Evolutionary conservation across 2,888 invertebrate genomes (phyloP).

Genomic region (Acrobasis consociella): DNA sequence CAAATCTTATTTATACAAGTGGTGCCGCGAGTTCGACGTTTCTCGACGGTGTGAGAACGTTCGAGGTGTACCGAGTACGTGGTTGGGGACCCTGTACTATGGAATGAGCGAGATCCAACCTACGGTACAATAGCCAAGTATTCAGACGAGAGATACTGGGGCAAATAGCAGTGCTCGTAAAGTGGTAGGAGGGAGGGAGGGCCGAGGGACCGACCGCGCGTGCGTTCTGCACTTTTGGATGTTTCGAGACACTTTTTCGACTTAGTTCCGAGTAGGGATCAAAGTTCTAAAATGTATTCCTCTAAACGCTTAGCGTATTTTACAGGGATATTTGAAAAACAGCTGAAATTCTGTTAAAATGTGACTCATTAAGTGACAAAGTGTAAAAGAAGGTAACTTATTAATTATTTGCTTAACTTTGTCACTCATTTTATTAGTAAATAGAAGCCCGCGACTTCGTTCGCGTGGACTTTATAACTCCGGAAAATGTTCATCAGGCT

Average conservation of each 20-base stretch:
- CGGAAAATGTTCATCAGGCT: no score
- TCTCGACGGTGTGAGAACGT: constrained; percentile 59
- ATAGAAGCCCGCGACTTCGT: no score
- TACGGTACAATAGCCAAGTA: background rate
- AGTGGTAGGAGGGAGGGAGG: constrained; percentile 20
- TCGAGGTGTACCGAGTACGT: constrained; percentile 37
- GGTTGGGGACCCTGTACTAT: constrained; percentile 30
- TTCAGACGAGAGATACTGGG: background rate
- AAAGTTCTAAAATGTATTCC: background rate
- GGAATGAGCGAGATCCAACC: constrained; percentile 8
- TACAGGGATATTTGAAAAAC: background rate
- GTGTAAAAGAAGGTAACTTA: no score
- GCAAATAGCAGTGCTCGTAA: background rate
- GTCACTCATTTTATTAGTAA: no score
- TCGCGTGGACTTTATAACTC: no score
- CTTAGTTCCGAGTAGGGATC: constrained; percentile 1
- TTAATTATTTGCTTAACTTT: no score
- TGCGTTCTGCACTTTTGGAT: constrained; percentile 19
- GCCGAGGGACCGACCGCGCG: background rate
- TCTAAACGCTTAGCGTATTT: background rate
- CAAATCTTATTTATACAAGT: constrained; percentile 64
- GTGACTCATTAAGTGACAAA: no score
- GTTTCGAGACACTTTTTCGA: constrained; percentile 20
- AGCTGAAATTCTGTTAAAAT: background rate
- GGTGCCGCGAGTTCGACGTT: constrained; percentile 47